Conservation (phyloP, 2,888 invertebrate species). For the Lasioglossum morio region DNA sequence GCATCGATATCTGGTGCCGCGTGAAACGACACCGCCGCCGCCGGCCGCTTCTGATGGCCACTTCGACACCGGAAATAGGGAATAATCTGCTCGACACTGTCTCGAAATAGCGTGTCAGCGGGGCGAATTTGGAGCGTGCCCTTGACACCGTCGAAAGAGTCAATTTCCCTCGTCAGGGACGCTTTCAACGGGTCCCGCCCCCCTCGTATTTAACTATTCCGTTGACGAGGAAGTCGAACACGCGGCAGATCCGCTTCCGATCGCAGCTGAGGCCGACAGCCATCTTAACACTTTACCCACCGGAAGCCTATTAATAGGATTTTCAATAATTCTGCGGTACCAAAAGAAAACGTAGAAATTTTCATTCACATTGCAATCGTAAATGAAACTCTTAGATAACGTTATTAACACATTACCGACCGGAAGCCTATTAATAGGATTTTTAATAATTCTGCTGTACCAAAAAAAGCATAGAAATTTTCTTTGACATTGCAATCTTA, state of each 20-base stretch:
- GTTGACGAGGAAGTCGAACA: not conserved
- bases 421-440: too few species aligned
- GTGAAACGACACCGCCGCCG: slow-evolving; percentile 30
- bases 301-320: too few species aligned
- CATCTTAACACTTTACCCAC: too few species aligned
- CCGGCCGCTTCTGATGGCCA: slow-evolving; percentile 39
- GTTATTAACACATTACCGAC: too few species aligned
- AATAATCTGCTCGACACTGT: slow-evolving; percentile 36
- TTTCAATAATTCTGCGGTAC: too few species aligned
- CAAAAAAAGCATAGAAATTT: too few species aligned
- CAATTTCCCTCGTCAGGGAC: slow-evolving; percentile 28
- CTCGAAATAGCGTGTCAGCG: slow-evolving; percentile 37
- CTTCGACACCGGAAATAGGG: slow-evolving; percentile 55
- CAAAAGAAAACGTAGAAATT: too few species aligned
- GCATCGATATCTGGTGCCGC: slow-evolving; percentile 36
- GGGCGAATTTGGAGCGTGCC: slow-evolving; percentile 37
- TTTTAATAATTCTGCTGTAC: too few species aligned
- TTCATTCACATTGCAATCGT: too few species aligned
- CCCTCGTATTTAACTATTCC: not conserved
- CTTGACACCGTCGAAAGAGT: slow-evolving; percentile 51
- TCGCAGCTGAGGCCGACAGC: not conserved
- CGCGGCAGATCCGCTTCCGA: not conserved
- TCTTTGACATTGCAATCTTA: too few species aligned
- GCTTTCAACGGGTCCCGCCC: not conserved
- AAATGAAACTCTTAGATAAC: too few species aligned